These are phyloP conservation scores for Chesias legatella DNA, from an alignment of 2,888 invertebrate species.

Conservation along the genomic window DNA sequence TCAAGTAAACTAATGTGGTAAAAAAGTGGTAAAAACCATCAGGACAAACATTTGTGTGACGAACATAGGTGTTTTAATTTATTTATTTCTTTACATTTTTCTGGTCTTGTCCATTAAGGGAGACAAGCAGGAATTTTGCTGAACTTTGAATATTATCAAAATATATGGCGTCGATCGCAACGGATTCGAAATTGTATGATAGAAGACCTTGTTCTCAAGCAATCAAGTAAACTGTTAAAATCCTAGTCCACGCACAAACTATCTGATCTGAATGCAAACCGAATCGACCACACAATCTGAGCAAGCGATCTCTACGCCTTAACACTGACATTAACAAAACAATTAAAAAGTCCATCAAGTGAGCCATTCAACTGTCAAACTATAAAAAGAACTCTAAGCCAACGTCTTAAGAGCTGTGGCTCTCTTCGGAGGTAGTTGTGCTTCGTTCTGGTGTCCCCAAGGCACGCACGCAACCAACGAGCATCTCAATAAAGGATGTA, in stretches of 20 bases:
- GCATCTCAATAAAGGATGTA: constrained; percentile 73
- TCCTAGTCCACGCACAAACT: constrained; percentile 20
- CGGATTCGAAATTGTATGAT: no score
- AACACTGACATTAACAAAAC: constrained; percentile 75
- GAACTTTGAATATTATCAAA: no score
- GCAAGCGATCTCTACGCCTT: constrained; percentile 79
- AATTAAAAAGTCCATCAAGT: constrained; percentile 74
- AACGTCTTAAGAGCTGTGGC: constrained; percentile 27
- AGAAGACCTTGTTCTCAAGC: not conserved
- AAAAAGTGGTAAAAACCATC: no score
- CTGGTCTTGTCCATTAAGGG: no score
- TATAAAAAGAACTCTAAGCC: constrained; percentile 40
- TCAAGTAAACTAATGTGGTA: no score
- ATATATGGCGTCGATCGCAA: no score
- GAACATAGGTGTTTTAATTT: no score
- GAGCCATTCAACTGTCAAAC: constrained; percentile 23
- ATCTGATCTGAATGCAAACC: constrained; percentile 48
- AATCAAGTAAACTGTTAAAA: constrained; percentile 10
- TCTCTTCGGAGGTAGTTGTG: constrained; percentile 14
- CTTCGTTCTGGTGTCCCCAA: constrained; percentile 43
- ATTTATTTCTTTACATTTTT: no score
- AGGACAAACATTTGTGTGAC: no score
- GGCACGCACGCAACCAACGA: constrained; percentile 59
- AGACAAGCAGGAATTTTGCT: no score
- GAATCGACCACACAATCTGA: constrained; percentile 68